Evolutionary conservation across 2,888 invertebrate species (phyloP).

Genomic region (Chironomus riparius): DNA sequence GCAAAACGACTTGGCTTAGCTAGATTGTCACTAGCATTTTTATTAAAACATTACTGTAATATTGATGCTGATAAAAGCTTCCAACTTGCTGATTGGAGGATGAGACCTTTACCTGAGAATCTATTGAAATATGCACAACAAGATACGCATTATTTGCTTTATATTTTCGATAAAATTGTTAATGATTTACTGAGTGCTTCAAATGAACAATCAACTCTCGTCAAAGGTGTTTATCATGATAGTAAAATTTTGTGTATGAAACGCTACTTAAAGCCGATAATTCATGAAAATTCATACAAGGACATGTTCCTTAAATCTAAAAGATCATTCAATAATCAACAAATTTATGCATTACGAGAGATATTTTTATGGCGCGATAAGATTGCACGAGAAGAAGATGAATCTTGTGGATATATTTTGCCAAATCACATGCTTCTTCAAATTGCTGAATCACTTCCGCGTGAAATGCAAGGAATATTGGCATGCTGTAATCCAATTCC

Average conservation of each 20-base stretch:
- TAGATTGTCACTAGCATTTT: constrained; percentile 63
- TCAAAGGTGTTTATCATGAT: constrained; percentile 61
- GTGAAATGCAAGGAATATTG: constrained; percentile 85
- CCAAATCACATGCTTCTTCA: constrained; percentile 94
- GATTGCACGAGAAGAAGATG: constrained; percentile 78
- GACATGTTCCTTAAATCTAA: constrained; percentile 69
- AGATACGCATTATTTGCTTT: constrained; percentile 91
- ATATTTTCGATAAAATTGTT: constrained; percentile 72
- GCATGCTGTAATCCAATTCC: constrained; percentile 93
- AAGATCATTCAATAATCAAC: constrained; percentile 73
- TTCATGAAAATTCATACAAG: constrained; percentile 60
- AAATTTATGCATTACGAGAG: constrained; percentile 70
- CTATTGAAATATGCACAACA: constrained; percentile 77
- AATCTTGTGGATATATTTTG: constrained; percentile 83
- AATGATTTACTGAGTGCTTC: constrained; percentile 60
- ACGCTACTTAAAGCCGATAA: constrained; percentile 70
- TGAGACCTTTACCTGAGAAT: constrained; percentile 75
- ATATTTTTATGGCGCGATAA: constrained; percentile 83
- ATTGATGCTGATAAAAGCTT: constrained; percentile 79
- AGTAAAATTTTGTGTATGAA: constrained; percentile 67
- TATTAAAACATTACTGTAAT: constrained; percentile 69
- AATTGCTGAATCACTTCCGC: constrained; percentile 77
- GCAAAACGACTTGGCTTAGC: constrained; percentile 62
- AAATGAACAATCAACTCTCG: constrained; percentile 53
- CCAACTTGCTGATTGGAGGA: constrained; percentile 93